Evolutionary conservation across 2,888 invertebrate species (phyloP).

Genomic region (Sesia apiformis): DNA sequence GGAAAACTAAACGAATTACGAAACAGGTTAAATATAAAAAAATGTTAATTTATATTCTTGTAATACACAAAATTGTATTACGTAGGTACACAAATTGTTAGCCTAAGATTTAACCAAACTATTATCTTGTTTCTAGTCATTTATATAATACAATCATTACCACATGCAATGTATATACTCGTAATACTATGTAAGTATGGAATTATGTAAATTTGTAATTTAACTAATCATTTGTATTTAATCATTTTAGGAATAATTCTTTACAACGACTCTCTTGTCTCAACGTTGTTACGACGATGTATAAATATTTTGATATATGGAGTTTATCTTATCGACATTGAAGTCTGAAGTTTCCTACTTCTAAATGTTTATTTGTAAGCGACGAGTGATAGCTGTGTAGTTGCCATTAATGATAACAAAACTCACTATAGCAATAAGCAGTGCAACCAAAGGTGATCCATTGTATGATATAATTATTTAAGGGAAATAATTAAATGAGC

Average conservation of each 20-base stretch:
- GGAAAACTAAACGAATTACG: slow-evolving; percentile 57
- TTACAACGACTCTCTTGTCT: slow-evolving; percentile 51
- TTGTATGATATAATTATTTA: slow-evolving; percentile 18
- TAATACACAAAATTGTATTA: slow-evolving; percentile 2
- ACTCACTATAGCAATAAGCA: slow-evolving; percentile 50
- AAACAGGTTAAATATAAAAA: slow-evolving; percentile 38
- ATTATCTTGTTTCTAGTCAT: slow-evolving; percentile 24
- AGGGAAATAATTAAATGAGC: too few species aligned
- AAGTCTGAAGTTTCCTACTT: neutral
- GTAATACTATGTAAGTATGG: slow-evolving; percentile 25
- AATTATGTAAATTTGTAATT: slow-evolving; percentile 24
- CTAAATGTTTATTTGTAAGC: neutral
- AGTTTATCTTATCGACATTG: neutral
- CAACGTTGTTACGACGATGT: slow-evolving; percentile 41
- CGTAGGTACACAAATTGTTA: too few species aligned
- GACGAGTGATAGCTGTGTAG: neutral
- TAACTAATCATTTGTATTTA: slow-evolving; percentile 18
- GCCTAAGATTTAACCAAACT: slow-evolving; percentile 10
- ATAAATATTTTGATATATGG: slow-evolving; percentile 44
- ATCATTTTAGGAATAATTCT: slow-evolving; percentile 23
- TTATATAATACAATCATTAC: slow-evolving; percentile 3
- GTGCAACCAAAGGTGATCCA: slow-evolving; percentile 45
- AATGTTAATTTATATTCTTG: slow-evolving; percentile 24
- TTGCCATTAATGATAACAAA: neutral
- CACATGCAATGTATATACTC: slow-evolving; percentile 2